phyloP scores from a whole-genome alignment of 2,113 vertebrate genomes.

The Egretta garzetta region DNA sequence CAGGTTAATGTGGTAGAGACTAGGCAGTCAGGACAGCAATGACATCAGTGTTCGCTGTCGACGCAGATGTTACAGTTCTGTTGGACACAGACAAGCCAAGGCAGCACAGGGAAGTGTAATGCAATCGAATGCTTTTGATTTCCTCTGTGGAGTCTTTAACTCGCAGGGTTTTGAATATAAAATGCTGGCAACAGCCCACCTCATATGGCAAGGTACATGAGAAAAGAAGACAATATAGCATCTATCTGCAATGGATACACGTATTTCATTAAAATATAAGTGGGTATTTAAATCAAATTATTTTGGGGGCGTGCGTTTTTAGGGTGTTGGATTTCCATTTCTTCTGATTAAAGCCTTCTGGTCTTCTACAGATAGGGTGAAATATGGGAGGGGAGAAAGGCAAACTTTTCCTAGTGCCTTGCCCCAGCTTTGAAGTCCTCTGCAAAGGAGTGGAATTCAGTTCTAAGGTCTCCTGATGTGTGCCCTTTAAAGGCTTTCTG shows the following conservation, averaged over 20 bases:
- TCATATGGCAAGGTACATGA: not conserved
- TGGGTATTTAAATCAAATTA: not conserved
- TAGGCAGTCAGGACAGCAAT: not conserved
- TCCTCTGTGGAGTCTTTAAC: not conserved
- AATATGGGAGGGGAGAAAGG: not conserved
- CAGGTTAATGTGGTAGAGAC: not conserved
- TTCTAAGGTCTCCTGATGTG: not conserved
- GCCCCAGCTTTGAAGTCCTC: not conserved
- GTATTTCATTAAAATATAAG: not conserved
- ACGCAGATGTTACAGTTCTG: not conserved
- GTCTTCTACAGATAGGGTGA: not conserved
- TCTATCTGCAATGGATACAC: not conserved
- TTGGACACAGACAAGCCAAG: not conserved
- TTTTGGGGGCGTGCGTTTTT: not conserved
- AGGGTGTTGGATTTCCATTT: not conserved
- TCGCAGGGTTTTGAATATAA: not conserved
- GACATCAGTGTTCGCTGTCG: accelerated
- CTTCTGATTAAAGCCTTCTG: not conserved
- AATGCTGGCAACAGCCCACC: not conserved
- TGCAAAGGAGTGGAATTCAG: not conserved
- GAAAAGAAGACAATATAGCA: not conserved
- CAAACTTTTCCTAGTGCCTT: not conserved
- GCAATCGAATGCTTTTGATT: not conserved
- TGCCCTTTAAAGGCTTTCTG: not conserved
- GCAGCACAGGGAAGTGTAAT: not conserved